Evolutionary conservation across 2,113 vertebrate species (phyloP).

Genomic region (Passer montanus): DNA sequence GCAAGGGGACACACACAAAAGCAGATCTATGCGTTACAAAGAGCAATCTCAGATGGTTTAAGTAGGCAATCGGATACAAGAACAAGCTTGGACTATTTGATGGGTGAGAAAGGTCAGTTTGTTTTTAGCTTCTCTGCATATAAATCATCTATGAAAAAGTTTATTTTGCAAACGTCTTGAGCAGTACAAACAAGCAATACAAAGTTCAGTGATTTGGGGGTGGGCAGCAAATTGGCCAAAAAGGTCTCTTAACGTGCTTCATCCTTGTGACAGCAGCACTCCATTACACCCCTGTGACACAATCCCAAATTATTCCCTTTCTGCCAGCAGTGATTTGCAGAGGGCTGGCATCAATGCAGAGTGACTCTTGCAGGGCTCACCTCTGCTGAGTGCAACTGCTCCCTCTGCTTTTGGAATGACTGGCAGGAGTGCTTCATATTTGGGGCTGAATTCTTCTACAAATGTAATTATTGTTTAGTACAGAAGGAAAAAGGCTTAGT

Average conservation of each 20-base stretch:
- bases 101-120: constrained; percentile 61
- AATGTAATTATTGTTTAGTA: not conserved
- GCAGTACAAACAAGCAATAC: constrained; percentile 42
- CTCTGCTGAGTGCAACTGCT: not conserved
- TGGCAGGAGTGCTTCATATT: not conserved
- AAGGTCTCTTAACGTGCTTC: not conserved
- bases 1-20: not conserved
- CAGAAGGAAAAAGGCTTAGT: not conserved
- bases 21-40: constrained; percentile 3
- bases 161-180: constrained; percentile 43
- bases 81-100: constrained; percentile 37
- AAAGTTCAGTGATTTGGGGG: constrained; percentile 25
- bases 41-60: constrained; percentile 31
- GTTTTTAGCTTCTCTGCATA: constrained; percentile 51
- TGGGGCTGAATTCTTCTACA: not conserved
- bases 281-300: fast-evolving
- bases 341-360: not conserved
- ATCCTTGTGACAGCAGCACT: not conserved
- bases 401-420: not conserved
- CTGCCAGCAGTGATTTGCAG: not conserved
- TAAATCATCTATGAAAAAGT: constrained; percentile 46
- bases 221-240: not conserved
- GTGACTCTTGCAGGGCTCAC: not conserved
- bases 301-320: not conserved
- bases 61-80: not conserved